Base-by-base conservation (phyloP, 1,140 invertebrate species). In the Ceratina japonica region DNA sequence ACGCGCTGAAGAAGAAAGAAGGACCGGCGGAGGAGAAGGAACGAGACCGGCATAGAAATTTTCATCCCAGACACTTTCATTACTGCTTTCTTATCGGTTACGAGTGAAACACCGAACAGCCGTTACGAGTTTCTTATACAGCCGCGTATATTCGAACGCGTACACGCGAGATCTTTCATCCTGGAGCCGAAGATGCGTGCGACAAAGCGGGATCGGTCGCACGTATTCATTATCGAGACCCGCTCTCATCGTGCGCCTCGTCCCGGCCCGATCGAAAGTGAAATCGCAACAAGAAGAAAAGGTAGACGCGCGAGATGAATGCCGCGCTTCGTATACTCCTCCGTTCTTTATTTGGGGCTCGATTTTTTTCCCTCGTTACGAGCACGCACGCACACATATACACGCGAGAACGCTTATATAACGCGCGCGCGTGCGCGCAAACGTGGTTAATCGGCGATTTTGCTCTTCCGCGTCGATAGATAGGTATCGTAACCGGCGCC, bases 61-160 rank as follows among this genome's bases (percentile, higher is more conserved):
- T 91, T 91, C 89, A 89, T 91, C 87, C 54, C 59, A 72, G 56
- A 72, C 66, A 90, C 90, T 90, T 90, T 91, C 89, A 80, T 91
- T 88, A 87, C 90, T 44, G 37, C 37, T 91, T 90, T 91, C 89
- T 90, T 90, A 87, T 90, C 88, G 85, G 86, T 85, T 86, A 88
- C 89, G 88, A 89, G 86, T 81, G 88, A 89, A 88, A 89, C 84
- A 88, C 83, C 73, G 75, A 83, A 76, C 85, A 72, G 79, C 20
- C 62, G 8, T n/a, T 10, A 12, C 51, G 7, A 16, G 51, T 54
- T n/a, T 54, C 37, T 44, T 44, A 44, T 10, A 44, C 37, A 16
- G 13, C 1, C 52, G 52, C 3, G 15, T 54, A 1, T 54, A 15
- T 12, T n/a, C n/a, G n/a, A n/a, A 12, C 7, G 4, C 18, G 15